phyloP scores from a whole-genome alignment of 2,113 vertebrate species.

The Herpailurus yagouaroundi region DNA sequence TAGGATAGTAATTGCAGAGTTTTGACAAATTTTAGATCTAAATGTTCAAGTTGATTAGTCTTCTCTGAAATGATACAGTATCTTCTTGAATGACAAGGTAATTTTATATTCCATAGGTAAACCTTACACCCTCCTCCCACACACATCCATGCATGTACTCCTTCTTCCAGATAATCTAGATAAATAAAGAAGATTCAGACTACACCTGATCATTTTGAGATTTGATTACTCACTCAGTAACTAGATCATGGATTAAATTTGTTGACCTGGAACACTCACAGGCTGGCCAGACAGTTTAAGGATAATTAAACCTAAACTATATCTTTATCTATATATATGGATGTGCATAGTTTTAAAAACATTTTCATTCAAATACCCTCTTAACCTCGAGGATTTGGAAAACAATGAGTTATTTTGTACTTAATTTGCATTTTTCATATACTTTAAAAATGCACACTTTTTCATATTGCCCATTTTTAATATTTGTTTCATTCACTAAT shows the following conservation, averaged over 20 bases:
- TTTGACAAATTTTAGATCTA: not conserved
- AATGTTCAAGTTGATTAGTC: not conserved
- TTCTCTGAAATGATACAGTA: not conserved
- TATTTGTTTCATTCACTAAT: not conserved
- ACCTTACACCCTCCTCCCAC: not conserved
- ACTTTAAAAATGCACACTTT: not conserved
- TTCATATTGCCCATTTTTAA: not conserved
- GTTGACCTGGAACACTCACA: not conserved
- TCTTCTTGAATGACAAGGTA: not conserved
- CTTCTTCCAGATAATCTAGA: not conserved
- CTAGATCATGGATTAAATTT: not conserved
- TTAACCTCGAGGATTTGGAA: not conserved
- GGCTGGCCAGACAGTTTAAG: not conserved
- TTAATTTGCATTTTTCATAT: not conserved
- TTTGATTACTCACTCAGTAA: not conserved
- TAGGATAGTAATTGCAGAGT: not conserved
- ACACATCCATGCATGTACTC: not conserved
- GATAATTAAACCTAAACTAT: not conserved
- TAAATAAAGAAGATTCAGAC: not conserved
- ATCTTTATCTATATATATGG: not conserved
- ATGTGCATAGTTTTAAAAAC: not conserved
- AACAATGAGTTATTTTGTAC: not conserved
- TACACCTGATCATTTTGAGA: not conserved
- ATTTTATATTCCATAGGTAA: not conserved
- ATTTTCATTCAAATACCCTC: not conserved